These are phyloP conservation scores for Hydrotaea diabolus DNA, from an alignment of 2,888 invertebrate species.

Conservation along the genomic window DNA sequence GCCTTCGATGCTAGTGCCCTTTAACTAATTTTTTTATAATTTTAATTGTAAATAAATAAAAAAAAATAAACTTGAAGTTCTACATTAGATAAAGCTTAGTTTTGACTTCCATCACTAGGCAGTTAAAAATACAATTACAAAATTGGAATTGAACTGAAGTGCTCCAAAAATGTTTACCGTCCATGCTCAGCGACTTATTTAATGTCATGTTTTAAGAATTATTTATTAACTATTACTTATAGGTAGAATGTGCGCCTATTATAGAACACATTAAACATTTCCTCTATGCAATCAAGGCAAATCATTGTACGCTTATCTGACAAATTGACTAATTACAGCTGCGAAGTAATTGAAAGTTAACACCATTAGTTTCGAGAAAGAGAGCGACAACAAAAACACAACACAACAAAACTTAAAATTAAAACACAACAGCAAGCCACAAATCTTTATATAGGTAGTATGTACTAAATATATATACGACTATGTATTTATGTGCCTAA, in stretches of 20 bases:
- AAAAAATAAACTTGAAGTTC: too few species aligned
- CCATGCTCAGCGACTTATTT: too few species aligned
- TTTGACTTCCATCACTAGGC: too few species aligned
- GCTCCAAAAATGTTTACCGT: too few species aligned
- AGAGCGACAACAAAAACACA: not conserved
- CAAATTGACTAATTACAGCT: conserved; percentile 27
- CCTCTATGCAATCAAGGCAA: not conserved
- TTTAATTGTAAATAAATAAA: too few species aligned
- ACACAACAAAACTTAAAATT: not conserved
- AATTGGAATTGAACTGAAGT: too few species aligned
- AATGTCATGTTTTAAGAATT: not conserved
- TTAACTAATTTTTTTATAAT: too few species aligned
- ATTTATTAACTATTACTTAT: not conserved
- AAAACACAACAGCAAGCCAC: not conserved
- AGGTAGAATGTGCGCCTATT: conserved; percentile 10
- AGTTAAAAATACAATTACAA: too few species aligned
- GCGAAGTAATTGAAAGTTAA: conserved; percentile 44
- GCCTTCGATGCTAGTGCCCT: too few species aligned
- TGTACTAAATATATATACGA: not conserved
- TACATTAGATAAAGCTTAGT: too few species aligned
- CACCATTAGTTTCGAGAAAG: conserved; percentile 44
- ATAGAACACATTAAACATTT: conserved; percentile 24
- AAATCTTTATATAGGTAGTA: not conserved
- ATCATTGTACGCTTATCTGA: conserved; percentile 18
- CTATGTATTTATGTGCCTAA: not conserved